Evolutionary conservation across 2,888 invertebrate species (phyloP).

Genomic region (Diadromus collaris): DNA sequence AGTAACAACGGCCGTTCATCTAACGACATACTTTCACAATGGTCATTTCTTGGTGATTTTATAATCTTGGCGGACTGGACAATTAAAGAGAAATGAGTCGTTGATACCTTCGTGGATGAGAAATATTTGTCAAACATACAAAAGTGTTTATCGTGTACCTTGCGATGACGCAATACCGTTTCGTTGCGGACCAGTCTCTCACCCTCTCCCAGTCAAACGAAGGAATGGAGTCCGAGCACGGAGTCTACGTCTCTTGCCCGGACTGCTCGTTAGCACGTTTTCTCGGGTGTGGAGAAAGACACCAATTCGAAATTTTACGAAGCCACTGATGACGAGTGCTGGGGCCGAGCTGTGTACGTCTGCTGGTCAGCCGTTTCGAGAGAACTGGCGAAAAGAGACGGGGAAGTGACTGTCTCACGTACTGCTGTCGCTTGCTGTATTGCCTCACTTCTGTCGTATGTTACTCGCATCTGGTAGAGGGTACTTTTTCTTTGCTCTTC

Average conservation of each 20-base stretch:
- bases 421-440: constrained; percentile 29
- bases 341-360: background rate
- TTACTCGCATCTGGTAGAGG: constrained; percentile 2
- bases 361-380: constrained; percentile 19
- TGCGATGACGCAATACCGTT: constrained; percentile 26
- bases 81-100: background rate
- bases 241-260: constrained; percentile 1
- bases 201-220: constrained; percentile 24
- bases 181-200: background rate
- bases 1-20: background rate
- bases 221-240: constrained; percentile 1
- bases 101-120: background rate
- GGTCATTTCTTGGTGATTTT: no score
- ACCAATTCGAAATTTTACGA: constrained; percentile 50
- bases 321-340: constrained; percentile 20
- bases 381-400: constrained; percentile 7
- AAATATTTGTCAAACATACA: background rate
- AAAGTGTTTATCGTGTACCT: background rate
- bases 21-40: no score
- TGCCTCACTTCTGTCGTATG: constrained; percentile 13
- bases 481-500: background rate
- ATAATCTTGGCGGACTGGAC: no score
- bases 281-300: constrained; percentile 14
- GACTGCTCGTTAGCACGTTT: constrained; percentile 44
- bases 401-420: constrained; percentile 33